Evolutionary conservation across 2,888 invertebrate genomes (phyloP), one percentile per base, ranked within the genome.

Genomic region (Tetranychus truncatus): DNA sequence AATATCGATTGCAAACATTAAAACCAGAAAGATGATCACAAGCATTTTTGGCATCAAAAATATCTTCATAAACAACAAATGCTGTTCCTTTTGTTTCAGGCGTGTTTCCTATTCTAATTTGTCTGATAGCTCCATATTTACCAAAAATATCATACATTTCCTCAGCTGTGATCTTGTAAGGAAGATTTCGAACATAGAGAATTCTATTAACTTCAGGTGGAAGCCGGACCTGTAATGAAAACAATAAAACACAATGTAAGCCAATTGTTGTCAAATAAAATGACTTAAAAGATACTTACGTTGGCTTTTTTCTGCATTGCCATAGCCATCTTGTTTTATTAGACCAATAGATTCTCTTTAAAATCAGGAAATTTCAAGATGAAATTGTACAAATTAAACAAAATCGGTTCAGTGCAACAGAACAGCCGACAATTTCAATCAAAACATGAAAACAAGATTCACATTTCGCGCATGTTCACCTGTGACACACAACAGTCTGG

Each of bases 71-170:
- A 0, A 99, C 95, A 73, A 99, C 96, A 87, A 97, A 99, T 21
- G 99, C 99, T 55, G 99, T 99, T 74, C 99, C 99, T 83, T 95
- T 72, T 45, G 72, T 72, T 45, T 72, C 72, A 15, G 72, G 72
- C 11, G 72, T 72, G 44, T 72, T 72, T 34, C 72, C 72, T 34
- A 96, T 92, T 84, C 99, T 86, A 77, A 99, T 99, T 85, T 99
- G 99, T 80, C 99, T 85, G 79, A 99, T 97, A 4, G 99, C 97
- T 80, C 99, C 99, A 85, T 97, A 99, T 86, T 99, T 99, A 21
- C 99, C 99, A 86, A 99, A 99, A 78, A 99, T 99, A 84, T 99
- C 99, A 82, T 99, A 99, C 97, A 99, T 99, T 88, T 99, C 99
- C 84, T 99, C 99, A 7, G 92, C 94, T 74, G 96, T 96, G 80